Percentiles rank a stretch among this genome's conserved stretches.
These are phyloP conservation scores for Catagonus wagneri DNA, from an alignment of 2,113 vertebrate genomes.

Conservation along the genomic window DNA sequence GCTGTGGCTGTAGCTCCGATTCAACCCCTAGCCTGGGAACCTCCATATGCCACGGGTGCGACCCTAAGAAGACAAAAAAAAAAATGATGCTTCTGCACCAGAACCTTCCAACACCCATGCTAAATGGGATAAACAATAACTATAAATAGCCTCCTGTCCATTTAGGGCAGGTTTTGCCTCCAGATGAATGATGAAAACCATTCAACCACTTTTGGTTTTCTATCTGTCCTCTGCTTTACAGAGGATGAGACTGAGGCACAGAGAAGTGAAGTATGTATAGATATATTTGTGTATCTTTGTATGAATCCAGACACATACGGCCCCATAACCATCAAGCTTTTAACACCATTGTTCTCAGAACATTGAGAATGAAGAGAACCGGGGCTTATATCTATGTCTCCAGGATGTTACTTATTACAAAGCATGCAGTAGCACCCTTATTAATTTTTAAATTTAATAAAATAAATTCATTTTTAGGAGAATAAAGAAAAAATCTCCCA, in stretches of 20 bases:
- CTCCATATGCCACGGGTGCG: too few relatives aligned
- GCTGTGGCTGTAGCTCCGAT: too few relatives aligned
- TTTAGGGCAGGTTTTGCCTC: neutral
- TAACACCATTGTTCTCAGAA: accelerated
- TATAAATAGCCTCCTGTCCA: neutral
- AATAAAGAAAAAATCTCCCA: neutral
- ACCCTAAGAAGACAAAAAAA: too few relatives aligned
- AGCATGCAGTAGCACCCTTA: neutral
- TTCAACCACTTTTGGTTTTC: neutral
- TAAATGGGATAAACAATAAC: neutral
- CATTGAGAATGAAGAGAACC: accelerated
- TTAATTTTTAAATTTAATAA: neutral
- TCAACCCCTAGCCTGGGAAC: too few relatives aligned
- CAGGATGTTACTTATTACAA: neutral
- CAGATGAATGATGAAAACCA: neutral
- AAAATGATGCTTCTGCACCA: neutral
- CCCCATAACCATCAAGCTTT: neutral
- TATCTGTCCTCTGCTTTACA: neutral
- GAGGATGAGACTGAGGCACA: neutral
- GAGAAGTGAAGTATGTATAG: accelerated
- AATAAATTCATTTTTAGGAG: neutral
- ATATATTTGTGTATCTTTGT: accelerated
- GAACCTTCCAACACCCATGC: neutral
- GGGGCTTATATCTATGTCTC: neutral
- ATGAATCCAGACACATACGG: neutral